Base-by-base conservation (phyloP, 1,140 invertebrate species). In the Steinernema feltiae region DNA sequence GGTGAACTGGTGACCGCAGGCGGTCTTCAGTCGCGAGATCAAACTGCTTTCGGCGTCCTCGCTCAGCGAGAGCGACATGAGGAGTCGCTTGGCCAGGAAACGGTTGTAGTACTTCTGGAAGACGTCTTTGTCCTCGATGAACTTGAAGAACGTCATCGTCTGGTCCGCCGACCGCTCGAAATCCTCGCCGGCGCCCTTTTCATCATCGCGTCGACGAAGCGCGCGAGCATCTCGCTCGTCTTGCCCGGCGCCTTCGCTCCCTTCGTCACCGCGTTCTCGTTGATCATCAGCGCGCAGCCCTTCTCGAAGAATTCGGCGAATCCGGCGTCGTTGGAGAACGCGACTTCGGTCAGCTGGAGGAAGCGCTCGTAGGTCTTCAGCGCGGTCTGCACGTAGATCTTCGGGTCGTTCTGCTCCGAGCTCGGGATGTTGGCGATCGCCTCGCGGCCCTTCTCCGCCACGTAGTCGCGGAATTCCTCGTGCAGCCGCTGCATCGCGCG, bases 71-170 rank as follows among this genome's bases (percentile, higher is more conserved):
- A 96, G 94, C 84, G 98, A 94, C 12, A 17, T 12, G 7, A 63
- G 53, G 53, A 63, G 53, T 17, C 97, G 90, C 88, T 98, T 98
- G 1, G 95, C 95, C 75, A 99, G 88, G 94, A 98, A 97, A 90
- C 98, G 99, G 86, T 93, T 96, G 87, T 99, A 99, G 88, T 98
- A 98, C 87, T 97, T 98, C 88, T 98, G 96, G 88, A 98, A 99
- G n/a, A 99, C 95, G 88, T 99, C 97, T 88, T 99, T 99, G 88
- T 99, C 97, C 88, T 99, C 96, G 72, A 99, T 96, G 87, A 99
- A 99, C 88, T 98, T 98, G 88, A 99, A 99, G 27, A 98, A 95
- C 77, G 97, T 93, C 95, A 99, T 99, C 93, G 97, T 94, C 93
- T 98, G 94, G 88, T 97, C 97, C 24, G 98, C 89, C 32, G 94